Conservation (phyloP, 2,888 invertebrate species). For the Abrostola tripartita region DNA sequence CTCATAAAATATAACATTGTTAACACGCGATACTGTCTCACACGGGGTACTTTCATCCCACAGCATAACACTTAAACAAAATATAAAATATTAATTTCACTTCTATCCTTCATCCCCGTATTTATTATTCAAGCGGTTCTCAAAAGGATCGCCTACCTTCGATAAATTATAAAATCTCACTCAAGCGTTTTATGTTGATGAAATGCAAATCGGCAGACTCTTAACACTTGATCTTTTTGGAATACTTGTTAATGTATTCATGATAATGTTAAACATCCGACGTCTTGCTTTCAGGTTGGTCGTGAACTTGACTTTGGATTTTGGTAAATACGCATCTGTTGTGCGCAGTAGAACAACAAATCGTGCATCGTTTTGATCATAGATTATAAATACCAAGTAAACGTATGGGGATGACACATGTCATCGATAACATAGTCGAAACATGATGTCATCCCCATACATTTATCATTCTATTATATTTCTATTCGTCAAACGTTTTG, state of each 20-base stretch:
- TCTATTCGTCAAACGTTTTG: too few relatives aligned
- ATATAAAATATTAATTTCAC: conserved; percentile 70
- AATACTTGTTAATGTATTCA: conserved; percentile 50
- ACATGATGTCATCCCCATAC: too few relatives aligned
- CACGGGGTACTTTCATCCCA: conserved; percentile 10
- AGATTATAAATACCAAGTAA: too few relatives aligned
- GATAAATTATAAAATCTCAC: conserved; percentile 75
- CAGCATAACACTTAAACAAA: conserved; percentile 55
- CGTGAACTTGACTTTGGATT: neutral
- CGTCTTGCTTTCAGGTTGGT: neutral
- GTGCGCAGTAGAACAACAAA: neutral
- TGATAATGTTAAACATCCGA: conserved; percentile 27
- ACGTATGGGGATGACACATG: too few relatives aligned
- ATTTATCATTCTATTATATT: too few relatives aligned
- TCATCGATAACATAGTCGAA: too few relatives aligned
- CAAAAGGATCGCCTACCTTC: conserved; percentile 71
- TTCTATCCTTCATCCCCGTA: conserved; percentile 60
- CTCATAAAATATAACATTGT: too few relatives aligned
- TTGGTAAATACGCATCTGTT: neutral
- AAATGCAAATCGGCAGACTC: conserved; percentile 71
- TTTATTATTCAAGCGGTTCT: conserved; percentile 75
- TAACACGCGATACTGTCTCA: conserved; percentile 11
- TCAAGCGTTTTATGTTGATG: conserved; percentile 68
- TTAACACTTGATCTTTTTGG: conserved; percentile 51
- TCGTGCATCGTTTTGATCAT: too few relatives aligned